Evolutionary conservation across 2,113 vertebrate genomes (phyloP).

Genomic region (Zapus hudsonius): DNA sequence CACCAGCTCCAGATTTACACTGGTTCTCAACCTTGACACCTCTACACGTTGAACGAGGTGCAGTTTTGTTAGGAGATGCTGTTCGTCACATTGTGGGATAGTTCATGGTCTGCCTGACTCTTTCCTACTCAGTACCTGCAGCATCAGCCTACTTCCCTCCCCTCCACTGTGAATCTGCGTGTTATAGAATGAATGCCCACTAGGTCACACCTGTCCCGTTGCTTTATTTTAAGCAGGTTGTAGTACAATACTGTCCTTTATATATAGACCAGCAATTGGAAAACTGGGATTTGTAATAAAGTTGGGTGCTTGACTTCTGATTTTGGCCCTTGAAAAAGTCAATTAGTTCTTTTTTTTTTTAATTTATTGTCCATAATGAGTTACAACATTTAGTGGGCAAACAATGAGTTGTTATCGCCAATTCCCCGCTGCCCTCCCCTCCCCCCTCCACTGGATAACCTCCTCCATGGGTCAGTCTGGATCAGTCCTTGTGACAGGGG

Average conservation of each 20-base stretch:
- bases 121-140: not conserved
- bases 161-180: not conserved
- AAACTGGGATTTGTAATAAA: constrained; percentile 4
- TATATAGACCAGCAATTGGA: not conserved
- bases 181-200: not conserved
- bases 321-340: not conserved
- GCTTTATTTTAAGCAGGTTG: not conserved
- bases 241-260: not conserved
- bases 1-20: not conserved
- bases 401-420: no score
- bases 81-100: not conserved
- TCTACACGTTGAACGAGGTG: not conserved
- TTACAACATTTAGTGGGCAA: no score
- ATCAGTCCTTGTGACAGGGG: no score
- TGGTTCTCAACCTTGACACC: not conserved
- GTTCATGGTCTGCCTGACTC: not conserved
- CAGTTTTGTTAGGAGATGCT: not conserved
- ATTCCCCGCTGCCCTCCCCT: no score
- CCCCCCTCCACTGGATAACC: no score
- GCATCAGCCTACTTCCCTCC: not conserved
- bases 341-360: not conserved
- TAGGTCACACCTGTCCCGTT: not conserved
- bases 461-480: no score
- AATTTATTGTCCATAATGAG: no score
- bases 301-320: not conserved